A percentile compares a stretch with the other conserved stretches of the same genome.
Conservation (phyloP, 2,797 vertebrate genomes). For the Alca torda region DNA sequence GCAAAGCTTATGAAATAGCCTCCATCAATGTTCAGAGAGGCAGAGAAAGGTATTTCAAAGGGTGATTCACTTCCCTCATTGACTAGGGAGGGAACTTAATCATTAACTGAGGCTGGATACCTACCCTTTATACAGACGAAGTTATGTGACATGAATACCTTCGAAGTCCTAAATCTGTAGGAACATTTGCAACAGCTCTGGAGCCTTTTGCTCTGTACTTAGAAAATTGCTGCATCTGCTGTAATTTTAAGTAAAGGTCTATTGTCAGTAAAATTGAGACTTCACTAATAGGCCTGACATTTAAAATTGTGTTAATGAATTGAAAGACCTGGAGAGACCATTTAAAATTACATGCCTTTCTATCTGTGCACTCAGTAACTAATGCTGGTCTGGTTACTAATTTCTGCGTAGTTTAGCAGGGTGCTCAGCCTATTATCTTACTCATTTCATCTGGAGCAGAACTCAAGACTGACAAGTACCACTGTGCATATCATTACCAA, state of each 20-base stretch:
- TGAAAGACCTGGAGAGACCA: not conserved
- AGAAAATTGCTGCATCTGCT: not conserved
- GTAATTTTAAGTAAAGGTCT: conserved; percentile 13
- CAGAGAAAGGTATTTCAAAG: not conserved
- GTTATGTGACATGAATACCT: not conserved
- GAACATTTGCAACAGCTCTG: not conserved
- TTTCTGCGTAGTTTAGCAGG: not conserved
- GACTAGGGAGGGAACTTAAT: not conserved
- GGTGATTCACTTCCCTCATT: not conserved
- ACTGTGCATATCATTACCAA: not conserved
- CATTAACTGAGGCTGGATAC: not conserved
- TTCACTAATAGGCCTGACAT: conserved; percentile 19
- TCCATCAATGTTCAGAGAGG: not conserved
- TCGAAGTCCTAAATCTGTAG: not conserved
- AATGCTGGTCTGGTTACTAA: conserved; percentile 1
- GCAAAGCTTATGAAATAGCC: not conserved
- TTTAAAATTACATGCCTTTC: conserved; percentile 1
- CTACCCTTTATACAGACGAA: not conserved
- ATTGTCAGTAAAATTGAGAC: conserved; percentile 3
- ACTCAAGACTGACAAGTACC: not conserved
- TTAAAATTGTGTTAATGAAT: conserved; percentile 40
- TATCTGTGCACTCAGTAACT: not conserved
- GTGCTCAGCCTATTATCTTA: not conserved
- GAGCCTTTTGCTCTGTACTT: not conserved
- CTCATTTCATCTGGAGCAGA: conserved; percentile 3